These are phyloP conservation scores for Steinernema carpocapsae DNA, from an alignment of 2,888 invertebrate species.

Conservation along the genomic window DNA sequence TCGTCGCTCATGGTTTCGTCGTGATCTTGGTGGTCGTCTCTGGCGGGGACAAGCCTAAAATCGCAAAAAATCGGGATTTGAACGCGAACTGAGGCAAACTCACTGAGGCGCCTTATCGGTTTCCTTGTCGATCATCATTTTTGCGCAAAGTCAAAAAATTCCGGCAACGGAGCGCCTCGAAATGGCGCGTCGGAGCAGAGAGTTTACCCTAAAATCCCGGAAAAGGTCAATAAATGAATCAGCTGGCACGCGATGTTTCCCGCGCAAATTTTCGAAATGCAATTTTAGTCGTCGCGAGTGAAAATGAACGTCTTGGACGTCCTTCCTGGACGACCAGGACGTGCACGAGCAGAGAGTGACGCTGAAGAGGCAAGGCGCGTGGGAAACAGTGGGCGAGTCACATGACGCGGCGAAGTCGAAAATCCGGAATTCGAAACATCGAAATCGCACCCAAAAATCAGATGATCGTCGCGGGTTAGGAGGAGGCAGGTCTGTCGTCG, in stretches of 20 bases:
- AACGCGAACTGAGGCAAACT: too few relatives aligned
- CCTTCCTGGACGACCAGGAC: background rate
- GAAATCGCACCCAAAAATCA: conserved; percentile 18
- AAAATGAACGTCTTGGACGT: background rate
- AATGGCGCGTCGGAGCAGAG: background rate
- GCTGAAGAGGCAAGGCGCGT: background rate
- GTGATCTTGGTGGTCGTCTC: background rate
- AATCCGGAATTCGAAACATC: background rate
- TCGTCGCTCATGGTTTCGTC: background rate
- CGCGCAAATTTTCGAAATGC: conserved; percentile 2
- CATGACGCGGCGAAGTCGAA: background rate
- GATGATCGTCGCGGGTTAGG: background rate
- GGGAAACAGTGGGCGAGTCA: background rate
- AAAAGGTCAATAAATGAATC: background rate
- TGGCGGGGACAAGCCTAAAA: conserved; percentile 1
- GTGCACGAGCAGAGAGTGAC: background rate
- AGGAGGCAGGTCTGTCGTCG: background rate
- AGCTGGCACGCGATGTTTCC: background rate
- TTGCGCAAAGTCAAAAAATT: background rate
- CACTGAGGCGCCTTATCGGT: background rate
- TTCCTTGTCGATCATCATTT: background rate
- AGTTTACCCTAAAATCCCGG: conserved; percentile 4
- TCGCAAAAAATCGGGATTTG: background rate
- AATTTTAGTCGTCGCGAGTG: too few relatives aligned
- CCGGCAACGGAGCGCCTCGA: background rate